These are phyloP conservation scores for Prosopocoilus inquinatus DNA, from an alignment of 2,888 invertebrate species.

Conservation along the genomic window DNA sequence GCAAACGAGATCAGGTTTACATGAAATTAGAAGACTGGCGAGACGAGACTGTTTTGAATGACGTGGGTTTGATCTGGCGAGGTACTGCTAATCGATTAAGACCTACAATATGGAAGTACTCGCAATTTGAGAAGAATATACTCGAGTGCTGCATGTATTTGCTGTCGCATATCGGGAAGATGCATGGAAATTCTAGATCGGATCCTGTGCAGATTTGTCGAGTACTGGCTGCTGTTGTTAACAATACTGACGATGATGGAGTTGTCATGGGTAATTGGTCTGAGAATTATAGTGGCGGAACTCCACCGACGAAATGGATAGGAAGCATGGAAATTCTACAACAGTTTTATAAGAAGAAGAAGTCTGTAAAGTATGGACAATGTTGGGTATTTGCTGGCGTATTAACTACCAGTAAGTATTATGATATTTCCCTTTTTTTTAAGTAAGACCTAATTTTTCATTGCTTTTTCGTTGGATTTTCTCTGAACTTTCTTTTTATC, in stretches of 20 bases:
- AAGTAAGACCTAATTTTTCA: too few species aligned
- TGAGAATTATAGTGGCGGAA: slow-evolving; percentile 80
- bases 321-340: slow-evolving; percentile 85
- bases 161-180: slow-evolving; percentile 69
- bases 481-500: too few species aligned
- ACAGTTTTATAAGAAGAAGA: slow-evolving; percentile 77
- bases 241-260: slow-evolving; percentile 84
- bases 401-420: slow-evolving; percentile 68
- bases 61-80: slow-evolving; percentile 87
- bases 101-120: slow-evolving; percentile 88
- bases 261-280: slow-evolving; percentile 86
- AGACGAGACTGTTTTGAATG: slow-evolving; percentile 81
- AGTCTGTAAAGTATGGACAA: slow-evolving; percentile 90
- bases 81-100: slow-evolving; percentile 82
- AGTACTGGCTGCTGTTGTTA: slow-evolving; percentile 84
- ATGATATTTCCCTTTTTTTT: too few species aligned
- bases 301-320: slow-evolving; percentile 85
- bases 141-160: slow-evolving; percentile 77
- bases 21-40: slow-evolving; percentile 67
- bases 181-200: slow-evolving; percentile 57
- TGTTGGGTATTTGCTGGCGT: slow-evolving; percentile 96
- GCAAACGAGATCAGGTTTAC: slow-evolving; percentile 66
- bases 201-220: slow-evolving; percentile 77
- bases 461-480: too few species aligned
- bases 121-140: slow-evolving; percentile 82